Percentiles rank a stretch among this genome's conserved stretches.
Conservation (phyloP, 2,113 vertebrate species). For the Sphyrna mokarran region DNA sequence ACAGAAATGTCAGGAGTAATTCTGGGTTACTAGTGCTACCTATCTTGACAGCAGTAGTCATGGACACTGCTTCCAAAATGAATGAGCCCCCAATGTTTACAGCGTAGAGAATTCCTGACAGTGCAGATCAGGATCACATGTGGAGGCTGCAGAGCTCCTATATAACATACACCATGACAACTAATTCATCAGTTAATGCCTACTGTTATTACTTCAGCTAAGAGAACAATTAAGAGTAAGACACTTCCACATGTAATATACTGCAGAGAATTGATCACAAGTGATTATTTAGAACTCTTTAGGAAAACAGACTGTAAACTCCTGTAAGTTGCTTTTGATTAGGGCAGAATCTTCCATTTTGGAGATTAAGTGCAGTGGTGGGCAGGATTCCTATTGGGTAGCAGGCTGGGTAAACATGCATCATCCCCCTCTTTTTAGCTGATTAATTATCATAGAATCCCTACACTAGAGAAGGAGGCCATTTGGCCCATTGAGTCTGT, state of each 20-base stretch:
- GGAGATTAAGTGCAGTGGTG: too few relatives aligned
- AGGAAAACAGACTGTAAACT: not conserved
- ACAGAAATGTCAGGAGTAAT: not conserved
- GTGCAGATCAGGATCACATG: not conserved
- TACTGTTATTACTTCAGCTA: not conserved
- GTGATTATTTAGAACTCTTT: not conserved
- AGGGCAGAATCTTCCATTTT: too few relatives aligned
- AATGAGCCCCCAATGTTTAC: not conserved
- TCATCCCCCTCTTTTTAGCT: too few relatives aligned
- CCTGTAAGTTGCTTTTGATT: not conserved
- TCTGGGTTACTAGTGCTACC: not conserved
- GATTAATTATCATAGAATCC: too few relatives aligned
- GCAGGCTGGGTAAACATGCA: too few relatives aligned
- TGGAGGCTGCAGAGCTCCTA: not conserved
- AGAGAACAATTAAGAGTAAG: not conserved
- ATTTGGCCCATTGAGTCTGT: too few relatives aligned
- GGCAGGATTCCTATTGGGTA: too few relatives aligned
- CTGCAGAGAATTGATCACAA: not conserved
- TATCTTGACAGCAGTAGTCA: not conserved
- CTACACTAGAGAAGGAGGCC: too few relatives aligned
- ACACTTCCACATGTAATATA: not conserved
- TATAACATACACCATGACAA: not conserved
- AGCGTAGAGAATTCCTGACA: not conserved
- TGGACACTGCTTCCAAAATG: not conserved
- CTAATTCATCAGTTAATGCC: not conserved